Base-by-base conservation (phyloP, 2,888 invertebrate species). In the Parnassius apollo region DNA sequence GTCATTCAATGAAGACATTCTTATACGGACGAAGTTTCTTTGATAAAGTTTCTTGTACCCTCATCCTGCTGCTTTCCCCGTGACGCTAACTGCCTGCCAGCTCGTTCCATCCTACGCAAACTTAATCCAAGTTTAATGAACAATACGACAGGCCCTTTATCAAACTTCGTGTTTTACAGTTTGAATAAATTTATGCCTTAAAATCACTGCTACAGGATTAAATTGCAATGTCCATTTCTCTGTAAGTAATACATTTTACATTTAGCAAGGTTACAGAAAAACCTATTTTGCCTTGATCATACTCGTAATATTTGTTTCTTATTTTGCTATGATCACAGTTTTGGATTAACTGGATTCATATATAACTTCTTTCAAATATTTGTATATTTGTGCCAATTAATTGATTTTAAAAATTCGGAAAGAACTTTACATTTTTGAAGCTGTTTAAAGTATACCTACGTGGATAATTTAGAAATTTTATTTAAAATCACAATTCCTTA, bases 111-210 rank as follows among this genome's bases (percentile, higher is more conserved):
- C 81, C 86, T 85, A 82, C 85, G 85, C 87, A 88, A 92, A 89
- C 91, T 92, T 88, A 92, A 92, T 92, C 91, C 91, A 92, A 91
- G 89, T 92, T 92, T 90, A 92, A 92, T 92, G 90, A 92, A 92
- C 92, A 92, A 91, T 90, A 88, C 88, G 92, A 92, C 92, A 91
- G 91, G 82, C 88, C 88, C 86, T 92, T 92, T 91, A 92, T 92
- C 91, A 92, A 92, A 92, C 90, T 90, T 91, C 87, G 87, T 77
- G 86, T 84, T 86, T 86, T 80, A 81, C 76, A 82, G 81, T 76
- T 76, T 53, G 59, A 69, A 48, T 67, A 35, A 82, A 75, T 77
- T 68, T 57, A 64, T 64, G 77, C 79, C 74, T 69, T 83, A 78
- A 66, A n/a, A 3, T 9, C 0, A 13, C 2, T 0, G 2, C 1